phyloP scores from a whole-genome alignment of 2,888 invertebrate species.

The Temnothorax unifasciatus region DNA sequence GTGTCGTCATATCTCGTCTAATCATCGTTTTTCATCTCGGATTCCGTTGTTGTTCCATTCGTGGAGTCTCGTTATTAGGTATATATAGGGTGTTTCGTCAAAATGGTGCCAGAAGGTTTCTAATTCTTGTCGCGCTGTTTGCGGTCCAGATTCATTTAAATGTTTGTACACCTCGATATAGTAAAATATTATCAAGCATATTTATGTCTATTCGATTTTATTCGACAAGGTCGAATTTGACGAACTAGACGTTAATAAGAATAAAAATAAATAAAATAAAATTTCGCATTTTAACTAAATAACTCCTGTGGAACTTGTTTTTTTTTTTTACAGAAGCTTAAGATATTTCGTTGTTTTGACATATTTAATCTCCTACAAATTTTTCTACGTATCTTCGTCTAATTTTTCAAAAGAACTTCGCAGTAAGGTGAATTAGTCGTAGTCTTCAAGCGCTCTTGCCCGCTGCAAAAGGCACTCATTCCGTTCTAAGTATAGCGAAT shows the following conservation, averaged over 20 bases:
- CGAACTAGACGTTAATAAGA: neutral
- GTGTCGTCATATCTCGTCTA: constrained; percentile 78
- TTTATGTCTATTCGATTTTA: neutral
- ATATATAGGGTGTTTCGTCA: constrained; percentile 33
- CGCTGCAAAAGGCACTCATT: constrained; percentile 55
- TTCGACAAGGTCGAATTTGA: neutral
- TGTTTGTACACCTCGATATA: neutral
- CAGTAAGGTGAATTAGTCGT: constrained; percentile 42
- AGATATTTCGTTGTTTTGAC: neutral
- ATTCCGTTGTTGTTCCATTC: constrained; percentile 65
- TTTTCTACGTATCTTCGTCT: neutral
- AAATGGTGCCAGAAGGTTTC: constrained; percentile 27
- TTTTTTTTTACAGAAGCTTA: neutral
- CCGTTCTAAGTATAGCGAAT: constrained; percentile 52
- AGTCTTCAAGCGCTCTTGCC: constrained; percentile 18
- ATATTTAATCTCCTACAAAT: neutral
- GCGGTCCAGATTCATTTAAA: constrained; percentile 10
- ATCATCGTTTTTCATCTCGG: constrained; percentile 78
- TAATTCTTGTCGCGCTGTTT: constrained; percentile 14
- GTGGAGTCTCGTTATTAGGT: constrained; percentile 66
- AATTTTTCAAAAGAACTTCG: neutral
- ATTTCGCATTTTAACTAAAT: neutral
- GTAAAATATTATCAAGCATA: neutral
- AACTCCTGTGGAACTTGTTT: neutral
- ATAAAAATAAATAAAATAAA: neutral